A percentile compares a stretch with the other conserved stretches of the same genome.
These are phyloP conservation scores for Carassius auratus DNA, from an alignment of 2,113 vertebrate species.

Conservation along the genomic window DNA sequence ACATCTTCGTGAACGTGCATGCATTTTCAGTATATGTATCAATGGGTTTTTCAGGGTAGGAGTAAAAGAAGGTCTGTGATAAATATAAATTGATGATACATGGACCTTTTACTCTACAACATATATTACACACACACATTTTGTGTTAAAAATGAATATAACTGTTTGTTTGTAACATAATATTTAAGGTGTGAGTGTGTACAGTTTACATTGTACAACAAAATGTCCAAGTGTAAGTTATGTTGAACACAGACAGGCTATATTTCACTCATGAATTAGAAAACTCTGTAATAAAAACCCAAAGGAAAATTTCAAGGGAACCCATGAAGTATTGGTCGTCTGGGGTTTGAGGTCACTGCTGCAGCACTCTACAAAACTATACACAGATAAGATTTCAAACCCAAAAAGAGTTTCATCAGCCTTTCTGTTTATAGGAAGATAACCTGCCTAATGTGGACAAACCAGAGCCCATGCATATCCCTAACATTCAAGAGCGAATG, in stretches of 20 bases:
- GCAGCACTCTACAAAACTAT: background rate
- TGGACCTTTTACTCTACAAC: background rate
- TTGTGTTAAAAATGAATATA: background rate
- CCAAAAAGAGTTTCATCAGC: constrained; percentile 47
- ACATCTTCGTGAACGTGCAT: background rate
- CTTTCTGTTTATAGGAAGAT: constrained; percentile 62
- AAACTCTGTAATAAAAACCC: no score
- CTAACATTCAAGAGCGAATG: constrained; percentile 73
- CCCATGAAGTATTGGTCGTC: background rate
- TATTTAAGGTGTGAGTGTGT: background rate
- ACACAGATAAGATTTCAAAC: background rate
- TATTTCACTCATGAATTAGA: background rate
- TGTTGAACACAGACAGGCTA: background rate
- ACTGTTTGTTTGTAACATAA: background rate
- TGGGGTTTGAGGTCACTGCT: background rate
- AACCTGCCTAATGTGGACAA: constrained; percentile 50
- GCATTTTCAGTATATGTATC: background rate
- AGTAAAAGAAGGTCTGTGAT: background rate
- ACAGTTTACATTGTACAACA: background rate
- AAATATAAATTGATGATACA: background rate
- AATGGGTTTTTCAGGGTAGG: background rate
- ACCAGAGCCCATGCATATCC: constrained; percentile 63
- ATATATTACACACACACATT: background rate
- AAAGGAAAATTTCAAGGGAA: background rate
- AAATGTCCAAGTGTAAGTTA: background rate